Evolutionary conservation across 2,888 invertebrate genomes (phyloP).

Genomic region (Apodemia zela): DNA sequence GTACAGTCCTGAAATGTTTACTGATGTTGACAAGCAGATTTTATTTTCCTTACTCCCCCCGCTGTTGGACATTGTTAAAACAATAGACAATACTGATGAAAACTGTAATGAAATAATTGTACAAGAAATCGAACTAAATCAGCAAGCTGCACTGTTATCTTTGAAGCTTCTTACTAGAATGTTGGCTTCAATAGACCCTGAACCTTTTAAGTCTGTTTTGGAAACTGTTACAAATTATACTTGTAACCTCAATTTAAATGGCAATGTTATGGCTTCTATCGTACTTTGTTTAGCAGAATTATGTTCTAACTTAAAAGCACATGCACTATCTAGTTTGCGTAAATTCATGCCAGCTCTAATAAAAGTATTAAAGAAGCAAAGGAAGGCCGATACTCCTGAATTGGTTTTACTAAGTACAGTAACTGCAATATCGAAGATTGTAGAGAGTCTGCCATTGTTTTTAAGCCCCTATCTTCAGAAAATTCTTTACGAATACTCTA

Average conservation of each 20-base stretch:
- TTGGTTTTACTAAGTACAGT: slow-evolving; percentile 85
- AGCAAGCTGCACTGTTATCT: slow-evolving; percentile 91
- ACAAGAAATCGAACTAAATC: slow-evolving; percentile 84
- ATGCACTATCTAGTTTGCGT: slow-evolving; percentile 86
- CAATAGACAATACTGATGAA: slow-evolving; percentile 63
- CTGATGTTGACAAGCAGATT: slow-evolving; percentile 67
- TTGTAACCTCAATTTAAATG: slow-evolving; percentile 68
- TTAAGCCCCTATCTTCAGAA: slow-evolving; percentile 91
- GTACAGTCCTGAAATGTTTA: slow-evolving; percentile 82
- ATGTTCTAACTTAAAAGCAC: slow-evolving; percentile 86
- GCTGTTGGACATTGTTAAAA: slow-evolving; percentile 80
- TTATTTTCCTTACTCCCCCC: slow-evolving; percentile 82
- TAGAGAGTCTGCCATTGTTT: slow-evolving; percentile 90
- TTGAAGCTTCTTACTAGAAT: slow-evolving; percentile 90
- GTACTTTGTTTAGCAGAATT: slow-evolving; percentile 90
- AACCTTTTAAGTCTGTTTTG: slow-evolving; percentile 85
- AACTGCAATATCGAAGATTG: slow-evolving; percentile 89
- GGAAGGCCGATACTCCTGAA: slow-evolving; percentile 81
- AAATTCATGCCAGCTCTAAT: slow-evolving; percentile 89
- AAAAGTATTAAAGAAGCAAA: slow-evolving; percentile 82
- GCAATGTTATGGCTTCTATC: slow-evolving; percentile 86
- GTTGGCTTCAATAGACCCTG: slow-evolving; percentile 84
- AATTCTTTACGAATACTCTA: slow-evolving; percentile 83
- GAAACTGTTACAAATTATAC: slow-evolving; percentile 83
- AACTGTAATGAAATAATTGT: slow-evolving; percentile 46